These are phyloP conservation scores for Sphaerophoria taeniata DNA, from an alignment of 2,888 invertebrate species.

Conservation along the genomic window DNA sequence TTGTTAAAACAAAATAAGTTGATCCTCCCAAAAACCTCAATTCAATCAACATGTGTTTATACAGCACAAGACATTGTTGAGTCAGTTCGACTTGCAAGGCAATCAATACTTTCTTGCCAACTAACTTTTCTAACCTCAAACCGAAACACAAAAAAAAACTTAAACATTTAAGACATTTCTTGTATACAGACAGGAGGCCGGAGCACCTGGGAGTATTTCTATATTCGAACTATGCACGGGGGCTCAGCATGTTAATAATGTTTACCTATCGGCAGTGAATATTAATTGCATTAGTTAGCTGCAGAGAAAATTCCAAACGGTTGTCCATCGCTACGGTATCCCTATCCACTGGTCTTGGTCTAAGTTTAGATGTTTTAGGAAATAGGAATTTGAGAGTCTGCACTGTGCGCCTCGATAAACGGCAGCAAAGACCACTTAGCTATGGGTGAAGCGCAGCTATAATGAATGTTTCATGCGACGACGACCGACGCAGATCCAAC, in stretches of 20 bases:
- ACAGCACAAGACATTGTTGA: slow-evolving; percentile 58
- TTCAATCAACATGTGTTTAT: slow-evolving; percentile 59
- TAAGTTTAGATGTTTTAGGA: slow-evolving; percentile 31
- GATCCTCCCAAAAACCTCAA: slow-evolving; percentile 37
- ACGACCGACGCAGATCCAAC: not conserved
- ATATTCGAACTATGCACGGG: slow-evolving; percentile 30
- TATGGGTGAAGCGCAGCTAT: not conserved
- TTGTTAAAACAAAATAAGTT: slow-evolving; percentile 15
- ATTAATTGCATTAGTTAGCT: slow-evolving; percentile 81
- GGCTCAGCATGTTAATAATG: slow-evolving; percentile 83
- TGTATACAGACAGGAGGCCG: not conserved
- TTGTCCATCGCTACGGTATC: not conserved
- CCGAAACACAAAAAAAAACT: not conserved
- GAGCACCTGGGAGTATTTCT: slow-evolving; percentile 55
- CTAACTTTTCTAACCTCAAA: slow-evolving; percentile 28
- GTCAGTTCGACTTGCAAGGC: slow-evolving; percentile 54
- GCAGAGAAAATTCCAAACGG: slow-evolving; percentile 34
- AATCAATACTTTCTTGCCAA: slow-evolving; percentile 60
- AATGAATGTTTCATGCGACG: not conserved
- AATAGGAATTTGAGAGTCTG: slow-evolving; percentile 28
- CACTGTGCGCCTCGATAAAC: not conserved
- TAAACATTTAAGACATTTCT: slow-evolving; percentile 19
- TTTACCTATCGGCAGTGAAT: slow-evolving; percentile 83
- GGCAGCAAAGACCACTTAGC: not conserved
- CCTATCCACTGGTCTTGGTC: not conserved